Evolutionary conservation across 2,888 invertebrate genomes (phyloP).

Genomic region (Melanargia galathea): DNA sequence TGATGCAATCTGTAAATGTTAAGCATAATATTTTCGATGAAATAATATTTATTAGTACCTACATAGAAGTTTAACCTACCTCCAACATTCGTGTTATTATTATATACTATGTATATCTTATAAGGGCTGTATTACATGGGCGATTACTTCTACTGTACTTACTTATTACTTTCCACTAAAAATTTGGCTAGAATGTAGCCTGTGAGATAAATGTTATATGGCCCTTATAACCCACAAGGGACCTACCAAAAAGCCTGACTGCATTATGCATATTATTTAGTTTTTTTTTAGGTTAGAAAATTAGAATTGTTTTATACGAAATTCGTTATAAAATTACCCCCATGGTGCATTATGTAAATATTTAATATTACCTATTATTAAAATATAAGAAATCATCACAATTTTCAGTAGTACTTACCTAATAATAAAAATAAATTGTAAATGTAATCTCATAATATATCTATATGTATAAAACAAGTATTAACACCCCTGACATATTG

Average conservation of each 20-base stretch:
- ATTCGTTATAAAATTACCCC: constrained; percentile 48
- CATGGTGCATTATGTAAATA: constrained; percentile 67
- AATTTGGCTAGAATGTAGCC: neutral
- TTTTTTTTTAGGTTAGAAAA: constrained; percentile 54
- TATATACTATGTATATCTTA: constrained; percentile 42
- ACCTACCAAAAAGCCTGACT: constrained; percentile 76
- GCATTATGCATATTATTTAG: constrained; percentile 50
- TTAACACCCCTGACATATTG: neutral
- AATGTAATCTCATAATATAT: constrained; percentile 41
- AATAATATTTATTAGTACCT: constrained; percentile 49
- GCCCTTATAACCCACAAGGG: constrained; percentile 51
- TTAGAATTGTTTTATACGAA: constrained; percentile 47
- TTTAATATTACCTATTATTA: constrained; percentile 39
- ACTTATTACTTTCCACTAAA: neutral
- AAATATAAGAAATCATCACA: constrained; percentile 42
- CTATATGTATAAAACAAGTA: constrained; percentile 23
- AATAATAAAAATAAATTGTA: constrained; percentile 33
- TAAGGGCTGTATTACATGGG: constrained; percentile 20
- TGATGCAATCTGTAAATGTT: constrained; percentile 27
- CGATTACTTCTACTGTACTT: neutral
- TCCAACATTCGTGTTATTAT: constrained; percentile 63
- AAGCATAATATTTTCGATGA: constrained; percentile 54
- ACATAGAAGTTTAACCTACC: constrained; percentile 66
- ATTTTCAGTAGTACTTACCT: constrained; percentile 29
- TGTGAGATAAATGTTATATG: constrained; percentile 10